Conservation (phyloP, 2,113 vertebrate genomes). For the Scopus umbretta region DNA sequence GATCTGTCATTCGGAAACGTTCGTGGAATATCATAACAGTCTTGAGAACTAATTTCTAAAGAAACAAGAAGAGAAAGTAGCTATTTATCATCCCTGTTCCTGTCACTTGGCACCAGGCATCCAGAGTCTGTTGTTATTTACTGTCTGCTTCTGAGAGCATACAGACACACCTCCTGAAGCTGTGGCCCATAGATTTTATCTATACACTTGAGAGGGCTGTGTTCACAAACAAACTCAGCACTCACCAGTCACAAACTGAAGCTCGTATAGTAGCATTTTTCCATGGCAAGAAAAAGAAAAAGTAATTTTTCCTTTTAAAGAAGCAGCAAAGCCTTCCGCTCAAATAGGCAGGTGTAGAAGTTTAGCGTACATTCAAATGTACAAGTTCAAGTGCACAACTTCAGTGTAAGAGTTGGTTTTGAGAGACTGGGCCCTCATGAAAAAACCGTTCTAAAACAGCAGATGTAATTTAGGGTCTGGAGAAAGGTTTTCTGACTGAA, state of each 20-base stretch:
- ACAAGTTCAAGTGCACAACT: too few relatives aligned
- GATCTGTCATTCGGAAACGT: conserved; percentile 91
- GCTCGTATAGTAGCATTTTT: not conserved
- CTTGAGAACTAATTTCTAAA: conserved; percentile 94
- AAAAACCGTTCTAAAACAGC: not conserved
- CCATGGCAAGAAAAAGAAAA: not conserved
- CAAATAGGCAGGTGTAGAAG: not conserved
- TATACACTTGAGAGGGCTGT: not conserved
- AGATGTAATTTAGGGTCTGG: not conserved
- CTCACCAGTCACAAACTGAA: not conserved
- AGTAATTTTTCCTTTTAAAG: not conserved
- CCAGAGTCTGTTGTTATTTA: not conserved
- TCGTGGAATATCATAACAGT: conserved; percentile 95
- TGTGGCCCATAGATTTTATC: not conserved
- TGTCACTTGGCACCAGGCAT: not conserved
- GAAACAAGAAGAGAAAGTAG: conserved; percentile 42
- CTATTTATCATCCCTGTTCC: conserved; percentile 26
- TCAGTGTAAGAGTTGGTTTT: not conserved
- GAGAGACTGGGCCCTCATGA: not conserved
- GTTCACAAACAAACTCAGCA: not conserved
- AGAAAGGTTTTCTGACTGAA: not conserved
- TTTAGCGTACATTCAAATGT: too few relatives aligned
- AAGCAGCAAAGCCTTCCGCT: not conserved
- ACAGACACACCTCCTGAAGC: not conserved
- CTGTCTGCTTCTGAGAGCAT: not conserved